A percentile compares a stretch with the other conserved stretches of the same genome.
phyloP scores from a whole-genome alignment of 2,888 invertebrate genomes.

The Nipponacmea schrenckii region DNA sequence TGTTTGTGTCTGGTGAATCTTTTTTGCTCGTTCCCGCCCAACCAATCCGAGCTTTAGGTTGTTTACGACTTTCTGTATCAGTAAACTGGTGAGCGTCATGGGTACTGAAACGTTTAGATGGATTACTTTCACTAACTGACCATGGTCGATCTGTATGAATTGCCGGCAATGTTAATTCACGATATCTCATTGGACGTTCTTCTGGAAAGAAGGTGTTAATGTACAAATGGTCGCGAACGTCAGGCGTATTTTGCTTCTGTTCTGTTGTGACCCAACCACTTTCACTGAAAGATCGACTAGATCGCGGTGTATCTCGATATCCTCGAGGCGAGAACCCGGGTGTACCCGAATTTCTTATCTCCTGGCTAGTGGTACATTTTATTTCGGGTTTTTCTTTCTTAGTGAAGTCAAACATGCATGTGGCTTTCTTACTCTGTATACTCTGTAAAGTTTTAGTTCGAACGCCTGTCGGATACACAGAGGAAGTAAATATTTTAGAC shows the following conservation, averaged over 20 bases:
- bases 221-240: constrained; percentile 30
- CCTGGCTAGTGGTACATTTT: background rate
- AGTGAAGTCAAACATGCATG: background rate
- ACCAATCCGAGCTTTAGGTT: background rate
- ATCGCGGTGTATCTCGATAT: background rate
- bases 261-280: background rate
- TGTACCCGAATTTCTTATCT: background rate
- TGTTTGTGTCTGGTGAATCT: background rate
- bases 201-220: constrained; percentile 31
- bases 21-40: background rate
- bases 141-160: constrained; percentile 20
- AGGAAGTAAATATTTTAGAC: background rate
- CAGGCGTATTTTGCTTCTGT: constrained; percentile 8
- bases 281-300: background rate
- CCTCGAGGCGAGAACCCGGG: background rate
- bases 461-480: background rate
- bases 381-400: background rate
- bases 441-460: background rate
- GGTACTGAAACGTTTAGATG: constrained; percentile 14
- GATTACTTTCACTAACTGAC: constrained; percentile 25
- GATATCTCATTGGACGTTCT: constrained; percentile 24
- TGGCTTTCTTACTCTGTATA: background rate
- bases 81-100: background rate
- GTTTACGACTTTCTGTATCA: background rate
- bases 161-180: constrained; percentile 18